These are phyloP conservation scores for Hypocryptadius cinnamomeus DNA, from an alignment of 2,113 vertebrate species.

Conservation along the genomic window DNA sequence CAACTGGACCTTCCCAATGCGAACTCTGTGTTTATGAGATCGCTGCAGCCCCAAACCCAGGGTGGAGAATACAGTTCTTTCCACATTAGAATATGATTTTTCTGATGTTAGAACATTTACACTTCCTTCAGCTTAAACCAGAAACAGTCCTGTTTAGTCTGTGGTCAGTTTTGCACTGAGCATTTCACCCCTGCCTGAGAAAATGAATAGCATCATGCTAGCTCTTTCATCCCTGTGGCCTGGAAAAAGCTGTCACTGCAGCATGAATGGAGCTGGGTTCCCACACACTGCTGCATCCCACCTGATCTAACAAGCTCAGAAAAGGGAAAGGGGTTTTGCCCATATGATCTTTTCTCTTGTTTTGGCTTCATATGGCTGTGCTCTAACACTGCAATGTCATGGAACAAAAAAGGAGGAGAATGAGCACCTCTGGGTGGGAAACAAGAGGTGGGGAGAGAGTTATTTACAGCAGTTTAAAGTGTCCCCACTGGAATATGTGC, in stretches of 20 bases:
- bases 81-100: not conserved
- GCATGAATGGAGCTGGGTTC: not conserved
- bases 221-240: not conserved
- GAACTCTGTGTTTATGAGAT: not conserved
- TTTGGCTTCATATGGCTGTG: not conserved
- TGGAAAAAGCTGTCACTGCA: not conserved
- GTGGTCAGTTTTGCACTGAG: not conserved
- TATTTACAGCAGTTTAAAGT: not conserved
- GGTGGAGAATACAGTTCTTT: not conserved
- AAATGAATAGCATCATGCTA: not conserved
- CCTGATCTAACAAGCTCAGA: not conserved
- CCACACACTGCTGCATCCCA: fast-evolving
- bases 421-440: not conserved
- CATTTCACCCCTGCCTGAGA: not conserved
- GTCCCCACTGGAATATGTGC: not conserved
- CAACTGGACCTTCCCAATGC: not conserved
- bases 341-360: not conserved
- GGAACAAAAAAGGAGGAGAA: not conserved
- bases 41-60: not conserved
- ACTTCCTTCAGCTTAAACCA: not conserved
- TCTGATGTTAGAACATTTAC: not conserved
- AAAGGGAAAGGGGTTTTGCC: not conserved
- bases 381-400: fast-evolving
- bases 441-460: not conserved
- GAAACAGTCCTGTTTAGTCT: not conserved